Base-by-base conservation (phyloP, 2,888 invertebrate genomes). In the Orthosia incerta region DNA sequence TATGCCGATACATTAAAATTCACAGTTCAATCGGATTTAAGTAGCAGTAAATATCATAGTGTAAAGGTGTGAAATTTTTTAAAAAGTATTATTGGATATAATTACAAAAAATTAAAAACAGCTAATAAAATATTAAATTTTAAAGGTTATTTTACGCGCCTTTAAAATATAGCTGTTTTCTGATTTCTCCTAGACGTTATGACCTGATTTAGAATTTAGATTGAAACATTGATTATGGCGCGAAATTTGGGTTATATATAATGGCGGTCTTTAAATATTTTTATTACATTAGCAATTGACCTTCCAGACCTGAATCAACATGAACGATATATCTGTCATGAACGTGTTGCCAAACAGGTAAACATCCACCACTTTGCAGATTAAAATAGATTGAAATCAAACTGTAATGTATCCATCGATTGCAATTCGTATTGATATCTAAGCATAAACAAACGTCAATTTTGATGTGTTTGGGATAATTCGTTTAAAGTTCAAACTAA, bases 301-400 rank as follows among this genome's bases (percentile, higher is more conserved):
- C 71, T 79, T 64, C 18, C 48, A 26, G n/a, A 48, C 55, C 70
- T 70, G 45, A 67, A 57, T 69, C 39, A 67, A 79, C 75, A 75
- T 46, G 63, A 23, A 18, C 53, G 51, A 55, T 62, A 61, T 59
- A 67, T 62, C 46, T 51, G 11, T 59, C 76, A 68, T 63, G 66
- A 46, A 20, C 26, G 39, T 45, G 45, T 57, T 50, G 31, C 39
- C 68, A 48, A 80, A 76, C 46, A 59, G 9, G 65, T 62, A 76
- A 76, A 71, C 68, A 80, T 55, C 16, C 57, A 71, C 31, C 63
- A 79, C 63, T 75, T 60, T 71, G 45, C 16, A 31, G 23, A 75
- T 66, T 62, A 55, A 79, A 74, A 79, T 79, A 68, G 65, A 74
- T 68, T 46, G 23, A 64, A 68, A 75, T 75, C 31, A 62, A 71